Base-by-base conservation (phyloP, 53 echinoderm and acorn worm genomes). In the Astropecten irregularis region DNA sequence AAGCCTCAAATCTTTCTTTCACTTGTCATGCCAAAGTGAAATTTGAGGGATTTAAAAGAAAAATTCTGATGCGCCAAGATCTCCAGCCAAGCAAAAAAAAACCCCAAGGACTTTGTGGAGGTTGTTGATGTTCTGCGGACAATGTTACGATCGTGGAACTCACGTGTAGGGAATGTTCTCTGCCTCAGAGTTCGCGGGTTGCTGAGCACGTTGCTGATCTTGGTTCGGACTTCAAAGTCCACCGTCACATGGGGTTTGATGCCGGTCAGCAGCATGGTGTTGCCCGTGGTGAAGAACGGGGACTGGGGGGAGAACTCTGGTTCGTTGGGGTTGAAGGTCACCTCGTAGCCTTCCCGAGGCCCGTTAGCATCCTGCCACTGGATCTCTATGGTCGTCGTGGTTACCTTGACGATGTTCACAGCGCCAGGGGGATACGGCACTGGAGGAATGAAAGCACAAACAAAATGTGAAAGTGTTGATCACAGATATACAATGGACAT, bases 161-260 rank as follows among this genome's bases (percentile, higher is more conserved):
- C 77, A 94, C 94, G 51, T 25, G 55, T 57, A 1, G 91, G 73
- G 54, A 85, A 91, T 0, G 94, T 86, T 48, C 91, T 85, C 74
- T 94, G 94, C 34, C 90, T 37, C 56, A 85, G 85, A 14, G 13
- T 7, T 10, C 31, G 33, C 1, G 88, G 70, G 5, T 37, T 50
- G 51, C 94, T 91, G 15, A 28, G 16, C 11, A 76, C 82, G 2
- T 66, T 50, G 9, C 73, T 60, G 9, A 82, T 77, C 20, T 88
- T 70, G 6, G 91, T 88, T 16, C 77, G 56, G 18, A 94, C 86
- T 4, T 79, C 61, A 74, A 88, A 88, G 36, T 88, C 83, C 37
- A 90, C 62, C 10, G 90, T 94, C 23, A 83, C 82, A 40, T 88
- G 87, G 0, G 93, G 90, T 15, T 88, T 76, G 40, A 91, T 40